Conservation (phyloP, 1,140 invertebrate genomes). For the Macrobrachium rosenbergii region DNA sequence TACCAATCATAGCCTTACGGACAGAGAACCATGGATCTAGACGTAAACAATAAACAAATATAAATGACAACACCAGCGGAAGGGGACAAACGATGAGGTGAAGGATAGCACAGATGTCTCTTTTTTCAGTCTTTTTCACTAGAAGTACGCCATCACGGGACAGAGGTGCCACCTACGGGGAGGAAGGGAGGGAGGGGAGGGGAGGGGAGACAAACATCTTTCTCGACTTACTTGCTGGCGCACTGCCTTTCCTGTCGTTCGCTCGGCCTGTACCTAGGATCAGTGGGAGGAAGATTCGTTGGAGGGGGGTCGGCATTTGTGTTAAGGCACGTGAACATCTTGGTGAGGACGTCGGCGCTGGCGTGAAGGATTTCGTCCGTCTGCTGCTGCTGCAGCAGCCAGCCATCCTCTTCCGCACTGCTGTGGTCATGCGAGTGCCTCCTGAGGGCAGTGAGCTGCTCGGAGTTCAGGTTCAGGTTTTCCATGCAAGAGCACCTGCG, state of each 20-base stretch:
- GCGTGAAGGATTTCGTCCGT: conserved; percentile 45
- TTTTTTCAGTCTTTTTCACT: too few species aligned
- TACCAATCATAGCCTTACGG: too few species aligned
- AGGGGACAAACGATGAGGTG: too few species aligned
- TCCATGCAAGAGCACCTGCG: conserved; percentile 51
- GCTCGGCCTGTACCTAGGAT: conserved; percentile 27
- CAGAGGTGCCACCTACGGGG: too few species aligned
- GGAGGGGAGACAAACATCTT: not conserved
- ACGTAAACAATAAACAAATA: too few species aligned
- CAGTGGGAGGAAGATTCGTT: not conserved
- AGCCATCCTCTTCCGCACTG: conserved; percentile 20
- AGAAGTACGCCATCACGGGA: too few species aligned
- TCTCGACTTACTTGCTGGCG: conserved; percentile 37
- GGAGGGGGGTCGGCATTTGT: conserved; percentile 49
- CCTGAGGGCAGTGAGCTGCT: conserved; percentile 46
- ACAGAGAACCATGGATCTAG: too few species aligned
- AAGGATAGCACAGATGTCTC: too few species aligned
- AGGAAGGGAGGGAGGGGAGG: not conserved
- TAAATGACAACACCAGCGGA: too few species aligned
- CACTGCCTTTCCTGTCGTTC: not conserved
- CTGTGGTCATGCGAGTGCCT: conserved; percentile 49
- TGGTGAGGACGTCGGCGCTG: conserved; percentile 52
- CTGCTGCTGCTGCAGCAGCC: conserved; percentile 36
- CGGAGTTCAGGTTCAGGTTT: conserved; percentile 47
- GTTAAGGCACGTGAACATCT: conserved; percentile 60